Evolutionary conservation across 2,888 invertebrate genomes (phyloP).

Genomic region (Deilephila elpenor): DNA sequence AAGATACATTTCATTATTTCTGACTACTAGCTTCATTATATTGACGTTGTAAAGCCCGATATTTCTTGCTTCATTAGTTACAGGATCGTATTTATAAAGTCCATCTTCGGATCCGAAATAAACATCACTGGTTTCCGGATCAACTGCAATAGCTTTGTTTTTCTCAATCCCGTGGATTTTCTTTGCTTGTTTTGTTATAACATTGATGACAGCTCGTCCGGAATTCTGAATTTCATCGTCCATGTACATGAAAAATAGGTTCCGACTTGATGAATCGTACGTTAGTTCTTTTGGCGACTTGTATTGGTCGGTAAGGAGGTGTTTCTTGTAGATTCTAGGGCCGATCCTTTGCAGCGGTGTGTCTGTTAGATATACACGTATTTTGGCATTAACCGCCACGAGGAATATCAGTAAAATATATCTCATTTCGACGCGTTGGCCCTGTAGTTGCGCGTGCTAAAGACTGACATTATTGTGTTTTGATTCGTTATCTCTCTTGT

Average conservation of each 20-base stretch:
- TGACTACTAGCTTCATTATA: constrained; percentile 69
- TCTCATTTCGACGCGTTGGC: constrained; percentile 53
- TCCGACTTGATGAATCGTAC: constrained; percentile 73
- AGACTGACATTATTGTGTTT: constrained; percentile 59
- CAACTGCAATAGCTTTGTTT: constrained; percentile 74
- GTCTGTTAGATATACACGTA: constrained; percentile 62
- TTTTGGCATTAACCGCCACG: constrained; percentile 55
- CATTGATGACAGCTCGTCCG: constrained; percentile 68
- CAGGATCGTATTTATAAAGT: constrained; percentile 69
- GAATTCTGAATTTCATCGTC: constrained; percentile 71
- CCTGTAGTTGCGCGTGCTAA: constrained; percentile 46
- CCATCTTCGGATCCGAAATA: constrained; percentile 77
- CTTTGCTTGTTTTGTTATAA: constrained; percentile 62
- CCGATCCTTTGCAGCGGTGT: constrained; percentile 68
- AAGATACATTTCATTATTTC: constrained; percentile 71
- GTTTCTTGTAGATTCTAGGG: constrained; percentile 66
- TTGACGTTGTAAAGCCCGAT: constrained; percentile 75
- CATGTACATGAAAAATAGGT: constrained; percentile 78
- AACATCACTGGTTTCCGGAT: constrained; percentile 67
- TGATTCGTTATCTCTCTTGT: constrained; percentile 59
- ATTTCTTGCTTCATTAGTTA: constrained; percentile 59
- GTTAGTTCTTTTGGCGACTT: constrained; percentile 68
- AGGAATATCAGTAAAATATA: constrained; percentile 43
- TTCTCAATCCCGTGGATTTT: constrained; percentile 68
- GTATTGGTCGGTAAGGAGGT: constrained; percentile 63